These are phyloP conservation scores for Pachyrhynchus sulphureomaculatus DNA, from an alignment of 1,140 invertebrate species.

Conservation along the genomic window DNA sequence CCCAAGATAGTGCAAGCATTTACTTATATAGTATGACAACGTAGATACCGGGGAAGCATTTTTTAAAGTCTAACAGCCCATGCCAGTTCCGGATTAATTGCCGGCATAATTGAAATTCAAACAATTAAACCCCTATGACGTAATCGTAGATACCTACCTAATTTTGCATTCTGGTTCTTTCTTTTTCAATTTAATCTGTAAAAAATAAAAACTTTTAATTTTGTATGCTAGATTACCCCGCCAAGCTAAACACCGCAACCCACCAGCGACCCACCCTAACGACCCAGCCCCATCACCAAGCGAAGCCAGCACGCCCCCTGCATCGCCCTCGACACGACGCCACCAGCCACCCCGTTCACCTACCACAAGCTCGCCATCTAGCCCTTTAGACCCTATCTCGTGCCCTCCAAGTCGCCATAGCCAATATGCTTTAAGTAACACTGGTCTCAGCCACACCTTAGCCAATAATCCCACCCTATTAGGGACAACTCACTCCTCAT, in stretches of 20 bases:
- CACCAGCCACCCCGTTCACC: slow-evolving; percentile 52
- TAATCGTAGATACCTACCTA: too few species aligned
- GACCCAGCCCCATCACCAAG: slow-evolving; percentile 50
- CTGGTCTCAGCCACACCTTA: slow-evolving; percentile 30
- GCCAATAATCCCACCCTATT: slow-evolving; percentile 1
- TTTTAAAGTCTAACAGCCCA: too few species aligned
- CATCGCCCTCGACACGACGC: slow-evolving; percentile 51
- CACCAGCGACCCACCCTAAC: slow-evolving; percentile 41
- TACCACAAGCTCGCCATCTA: slow-evolving; percentile 45
- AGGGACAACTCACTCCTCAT: neutral
- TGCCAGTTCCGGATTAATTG: too few species aligned
- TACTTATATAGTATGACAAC: too few species aligned
- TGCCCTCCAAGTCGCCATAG: slow-evolving; percentile 17
- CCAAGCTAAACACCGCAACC: slow-evolving; percentile 52
- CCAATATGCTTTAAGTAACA: slow-evolving; percentile 24
- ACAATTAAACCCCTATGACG: too few species aligned
- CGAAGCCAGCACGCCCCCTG: slow-evolving; percentile 54
- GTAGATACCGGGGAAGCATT: too few species aligned
- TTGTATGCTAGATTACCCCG: slow-evolving; percentile 19
- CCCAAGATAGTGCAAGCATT: too few species aligned
- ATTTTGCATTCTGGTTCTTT: too few species aligned
- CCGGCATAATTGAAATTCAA: too few species aligned
- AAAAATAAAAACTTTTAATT: neutral
- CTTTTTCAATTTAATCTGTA: too few species aligned
- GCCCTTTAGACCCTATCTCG: slow-evolving; percentile 34